Base-by-base conservation (phyloP, 2,888 invertebrate species). In the Smittia aterrima region DNA sequence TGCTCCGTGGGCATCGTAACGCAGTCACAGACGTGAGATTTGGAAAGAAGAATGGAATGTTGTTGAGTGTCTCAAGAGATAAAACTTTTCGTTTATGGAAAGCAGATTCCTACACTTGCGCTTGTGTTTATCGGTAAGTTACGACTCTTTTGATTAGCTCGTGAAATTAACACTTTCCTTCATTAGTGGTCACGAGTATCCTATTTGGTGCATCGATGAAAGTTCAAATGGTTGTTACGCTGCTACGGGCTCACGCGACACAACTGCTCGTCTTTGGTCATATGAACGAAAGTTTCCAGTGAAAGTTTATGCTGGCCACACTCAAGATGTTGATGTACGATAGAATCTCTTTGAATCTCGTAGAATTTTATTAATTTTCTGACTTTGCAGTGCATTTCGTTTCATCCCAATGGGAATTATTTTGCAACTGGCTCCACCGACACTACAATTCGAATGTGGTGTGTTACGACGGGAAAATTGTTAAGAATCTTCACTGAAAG, bases 371-470 rank as follows among this genome's bases (percentile, higher is more conserved):
- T 22, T 32, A 0, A 74, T 27, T 47, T 47, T 68, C 38, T 27
- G 58, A 11, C 47, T 16, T 47, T 47, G 9, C 32, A 83, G 81
- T 80, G 82, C 73, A 76, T 83, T n/a, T 89, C 90, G 79, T 96
- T 97, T 84, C 97, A 97, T 84, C 95, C 96, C 0, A 97, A 96
- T 83, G 91, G 92, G 77, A 88, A 90, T 78, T 96, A 97, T 81
- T 80, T 96, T 77, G 95, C 94, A 41, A 93, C 94, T 0, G 96
- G 95, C 9, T 93, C 96, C 1, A 88, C 91, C n/a, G 97, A 97
- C 84, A 90, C 91, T 80, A 92, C 91, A 47, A 89, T 96, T 66
- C 87, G 96, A 38, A 83, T 97, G 78, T 97, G 96, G 96, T 90
- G 89, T 77, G 88, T 93, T 72, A 89, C 91, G 76, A 92, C 92